A percentile compares a stretch with the other conserved stretches of the same genome.
Evolutionary conservation across 2,888 invertebrate species (phyloP).

Genomic region (Barypeithes pellucidus): DNA sequence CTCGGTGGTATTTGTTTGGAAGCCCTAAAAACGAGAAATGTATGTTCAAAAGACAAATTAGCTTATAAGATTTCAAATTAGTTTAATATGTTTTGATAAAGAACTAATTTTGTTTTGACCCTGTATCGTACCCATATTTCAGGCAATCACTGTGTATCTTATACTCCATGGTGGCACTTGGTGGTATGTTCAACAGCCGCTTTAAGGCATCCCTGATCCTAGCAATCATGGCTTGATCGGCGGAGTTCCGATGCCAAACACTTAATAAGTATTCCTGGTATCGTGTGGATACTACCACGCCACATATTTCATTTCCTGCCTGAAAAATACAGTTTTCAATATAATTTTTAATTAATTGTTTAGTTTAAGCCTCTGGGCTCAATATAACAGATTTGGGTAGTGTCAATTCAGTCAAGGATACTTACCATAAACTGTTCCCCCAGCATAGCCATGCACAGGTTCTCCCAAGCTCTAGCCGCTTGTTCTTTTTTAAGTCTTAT

Average conservation of each 20-base stretch:
- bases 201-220: slow-evolving; percentile 96
- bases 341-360: too few relatives aligned
- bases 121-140: slow-evolving; percentile 74
- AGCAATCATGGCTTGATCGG: slow-evolving; percentile 89
- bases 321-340: slow-evolving; percentile 54
- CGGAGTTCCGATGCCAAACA: slow-evolving; percentile 97
- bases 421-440: slow-evolving; percentile 97
- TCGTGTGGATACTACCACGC: slow-evolving; percentile 95
- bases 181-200: slow-evolving; percentile 94
- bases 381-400: too few relatives aligned
- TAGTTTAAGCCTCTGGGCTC: too few relatives aligned
- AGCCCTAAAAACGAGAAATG: slow-evolving; percentile 61
- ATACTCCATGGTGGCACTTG: slow-evolving; percentile 95
- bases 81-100: too few relatives aligned
- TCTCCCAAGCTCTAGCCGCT: slow-evolving; percentile 98
- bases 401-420: too few relatives aligned
- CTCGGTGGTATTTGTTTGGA: slow-evolving; percentile 66
- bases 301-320: slow-evolving; percentile 97
- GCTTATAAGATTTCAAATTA: too few relatives aligned
- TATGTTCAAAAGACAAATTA: too few relatives aligned
- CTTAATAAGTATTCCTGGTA: slow-evolving; percentile 97
- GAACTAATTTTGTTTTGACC: slow-evolving; percentile 4
- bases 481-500: slow-evolving; percentile 94
- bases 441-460: slow-evolving; percentile 97
- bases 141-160: slow-evolving; percentile 87